Base-by-base conservation (phyloP, 2,888 invertebrate species). In the Adelphocoris suturalis region DNA sequence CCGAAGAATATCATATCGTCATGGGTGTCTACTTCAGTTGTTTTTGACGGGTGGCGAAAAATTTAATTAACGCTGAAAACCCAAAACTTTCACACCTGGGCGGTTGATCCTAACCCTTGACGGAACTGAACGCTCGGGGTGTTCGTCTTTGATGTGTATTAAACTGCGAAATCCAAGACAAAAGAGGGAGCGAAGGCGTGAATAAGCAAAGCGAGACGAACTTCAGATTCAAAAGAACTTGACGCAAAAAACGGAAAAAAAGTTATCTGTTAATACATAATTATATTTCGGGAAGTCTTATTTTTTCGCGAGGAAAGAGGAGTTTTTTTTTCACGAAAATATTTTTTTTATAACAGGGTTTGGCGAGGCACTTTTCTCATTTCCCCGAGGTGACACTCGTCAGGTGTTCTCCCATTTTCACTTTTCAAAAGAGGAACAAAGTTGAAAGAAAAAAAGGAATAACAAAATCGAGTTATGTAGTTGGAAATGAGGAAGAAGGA, bases 131-230 rank as follows among this genome's bases (percentile, higher is more conserved):
- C 82, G 82, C 82, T 82, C 19, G 52, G 52, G 82, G 52, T 82
- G 82, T 82, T 12, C 47, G 82, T 82, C 82, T 82, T 82, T 82
- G 82, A 82, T 13, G 82, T 82, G 82, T 82, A 82, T 52, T 19
- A 27, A 82, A 55, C 52, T 55, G 82, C 13, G 82, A 82, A 82
- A 28, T 19, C 82, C 48, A 82, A 52, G 82, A 48, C 82, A 27
- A 82, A 82, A 48, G 52, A 82, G 23, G 46, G 80, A 46, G 19
- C 19, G 68, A 68, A 68, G 68, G 68, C 68, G 68, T 23, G 68
- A 68, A 68, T 23, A 68, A 68, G 9, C 19, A 68, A 68, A 68
- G 68, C 68, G 68, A 23, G 68, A 11, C 27, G 23, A 68, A 68
- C 23, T 68, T 68, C 68, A 23, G 68, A 23, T 23, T 23, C 27